A percentile compares a stretch with the other conserved stretches of the same genome.
These are phyloP conservation scores for Atractosteus spatula DNA, from an alignment of 2,113 vertebrate species.

Conservation along the genomic window DNA sequence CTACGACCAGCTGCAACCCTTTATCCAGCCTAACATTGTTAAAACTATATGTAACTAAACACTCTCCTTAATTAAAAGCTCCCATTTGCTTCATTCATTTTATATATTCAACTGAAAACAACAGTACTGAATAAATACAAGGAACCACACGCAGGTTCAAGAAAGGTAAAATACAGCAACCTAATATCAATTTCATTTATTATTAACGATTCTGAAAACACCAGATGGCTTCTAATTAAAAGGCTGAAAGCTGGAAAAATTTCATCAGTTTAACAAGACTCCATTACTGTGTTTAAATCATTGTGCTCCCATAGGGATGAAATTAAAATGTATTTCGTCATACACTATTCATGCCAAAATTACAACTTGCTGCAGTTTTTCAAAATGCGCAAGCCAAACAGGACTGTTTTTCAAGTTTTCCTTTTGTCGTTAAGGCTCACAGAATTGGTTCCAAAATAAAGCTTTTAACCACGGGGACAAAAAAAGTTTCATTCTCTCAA, in stretches of 20 bases:
- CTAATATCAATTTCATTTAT: not conserved
- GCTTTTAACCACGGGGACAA: not conserved
- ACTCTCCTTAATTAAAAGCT: slow-evolving; percentile 8
- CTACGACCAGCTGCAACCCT: not conserved
- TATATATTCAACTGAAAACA: slow-evolving; percentile 11
- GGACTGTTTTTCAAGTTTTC: too few relatives aligned
- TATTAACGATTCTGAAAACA: not conserved
- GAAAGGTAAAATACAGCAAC: not conserved
- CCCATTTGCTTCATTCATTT: not conserved
- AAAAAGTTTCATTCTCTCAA: slow-evolving; percentile 21
- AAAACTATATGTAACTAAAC: not conserved
- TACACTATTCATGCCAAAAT: not conserved
- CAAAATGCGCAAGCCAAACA: too few relatives aligned
- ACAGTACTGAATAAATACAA: not conserved
- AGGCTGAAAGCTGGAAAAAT: not conserved
- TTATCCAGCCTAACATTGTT: not conserved
- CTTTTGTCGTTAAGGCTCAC: too few relatives aligned
- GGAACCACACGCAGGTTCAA: not conserved
- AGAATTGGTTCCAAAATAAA: too few relatives aligned
- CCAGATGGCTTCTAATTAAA: slow-evolving; percentile 2
- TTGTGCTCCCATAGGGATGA: not conserved
- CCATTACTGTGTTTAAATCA: not conserved
- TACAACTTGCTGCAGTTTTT: too few relatives aligned
- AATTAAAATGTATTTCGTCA: not conserved
- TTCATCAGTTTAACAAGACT: not conserved